Evolutionary conservation across 2,888 invertebrate genomes (phyloP), one percentile per base, ranked within the genome.

Genomic region (Mythimna impura): DNA sequence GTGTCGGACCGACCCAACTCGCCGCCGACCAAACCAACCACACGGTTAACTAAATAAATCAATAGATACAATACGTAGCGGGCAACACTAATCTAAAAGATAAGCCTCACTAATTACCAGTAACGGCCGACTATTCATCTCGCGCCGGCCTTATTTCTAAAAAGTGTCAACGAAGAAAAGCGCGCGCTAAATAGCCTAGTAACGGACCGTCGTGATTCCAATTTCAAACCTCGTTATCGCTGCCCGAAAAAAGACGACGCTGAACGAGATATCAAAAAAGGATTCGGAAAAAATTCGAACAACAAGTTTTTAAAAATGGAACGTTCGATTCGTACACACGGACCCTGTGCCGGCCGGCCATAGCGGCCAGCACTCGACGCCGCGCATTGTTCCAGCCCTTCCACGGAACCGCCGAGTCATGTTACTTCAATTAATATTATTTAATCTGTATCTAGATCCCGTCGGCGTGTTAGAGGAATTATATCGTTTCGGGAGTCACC

Each of bases 221-320:
- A 94, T 94, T 94, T 94, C 93, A 93, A 95, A 94, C 92, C 93
- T 95, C 92, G 93, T 94, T 94, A 94, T 92, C 91, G 91, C 85
- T 84, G 83, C 83, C 83, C 82, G 83, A 90, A 91, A 93, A 91
- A 91, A 90, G 82, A 87, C 81, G 74, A 85, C 65, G 80, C 84
- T 87, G 86, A 91, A 90, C 89, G 86, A 83, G 88, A 89, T 90
- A 93, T 91, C 88, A 88, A 91, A 93, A 92, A 91, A 89, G 87
- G 88, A 91, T 86, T 91, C 88, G 88, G 76, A 86, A 86, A 87
- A 87, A 88, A 87, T 89, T 88, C 78, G 83, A 86, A 88, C 88
- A 90, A 89, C 88, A 90, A 89, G 87, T 89, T 88, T 91, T 89
- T 88, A 86, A 87, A 88, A 89, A 86, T 83, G 82, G 85, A 84